A percentile compares a stretch with the other conserved stretches of the same genome.
These are phyloP conservation scores for Oxyruncus cristatus DNA, from an alignment of 2,113 vertebrate genomes.

Conservation along the genomic window DNA sequence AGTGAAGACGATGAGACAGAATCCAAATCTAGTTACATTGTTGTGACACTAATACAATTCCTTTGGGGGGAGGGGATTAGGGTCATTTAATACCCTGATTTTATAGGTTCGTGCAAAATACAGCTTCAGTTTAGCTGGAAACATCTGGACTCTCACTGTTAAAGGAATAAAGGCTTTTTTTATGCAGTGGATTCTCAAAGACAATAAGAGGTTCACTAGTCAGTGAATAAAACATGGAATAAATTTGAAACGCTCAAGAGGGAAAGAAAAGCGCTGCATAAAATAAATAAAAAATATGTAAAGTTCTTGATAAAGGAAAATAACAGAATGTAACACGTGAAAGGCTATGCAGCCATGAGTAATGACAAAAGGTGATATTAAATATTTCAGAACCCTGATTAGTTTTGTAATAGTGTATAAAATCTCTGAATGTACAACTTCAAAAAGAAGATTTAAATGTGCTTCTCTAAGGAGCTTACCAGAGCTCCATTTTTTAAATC, in stretches of 20 bases:
- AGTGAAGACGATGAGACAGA: not conserved
- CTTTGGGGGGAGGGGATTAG: not conserved
- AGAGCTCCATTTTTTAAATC: not conserved
- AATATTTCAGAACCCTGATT: slow-evolving; percentile 5
- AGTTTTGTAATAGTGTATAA: slow-evolving; percentile 38
- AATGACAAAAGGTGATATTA: slow-evolving; percentile 28
- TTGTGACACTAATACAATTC: slow-evolving; percentile 7
- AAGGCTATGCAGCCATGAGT: not conserved
- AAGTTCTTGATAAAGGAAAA: not conserved
- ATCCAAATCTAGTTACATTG: not conserved
- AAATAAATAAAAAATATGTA: not conserved
- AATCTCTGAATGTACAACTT: slow-evolving; percentile 11
- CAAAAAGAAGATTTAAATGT: slow-evolving; percentile 52
- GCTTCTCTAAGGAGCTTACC: slow-evolving; percentile 49
- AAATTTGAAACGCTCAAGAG: slow-evolving; percentile 10
- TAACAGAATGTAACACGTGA: not conserved
- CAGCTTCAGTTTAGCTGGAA: not conserved
- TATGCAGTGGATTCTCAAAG: slow-evolving; percentile 18
- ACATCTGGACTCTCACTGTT: slow-evolving; percentile 49
- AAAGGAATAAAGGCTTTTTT: slow-evolving; percentile 25
- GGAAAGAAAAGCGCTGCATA: not conserved
- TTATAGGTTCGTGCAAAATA: slow-evolving; percentile 2
- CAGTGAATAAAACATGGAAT: slow-evolving; percentile 49
- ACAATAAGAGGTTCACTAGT: slow-evolving; percentile 22
- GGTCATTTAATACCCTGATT: slow-evolving; percentile 13